These are phyloP conservation scores for Leptopilina clavipes DNA, from an alignment of 1,140 invertebrate species.

Conservation along the genomic window DNA sequence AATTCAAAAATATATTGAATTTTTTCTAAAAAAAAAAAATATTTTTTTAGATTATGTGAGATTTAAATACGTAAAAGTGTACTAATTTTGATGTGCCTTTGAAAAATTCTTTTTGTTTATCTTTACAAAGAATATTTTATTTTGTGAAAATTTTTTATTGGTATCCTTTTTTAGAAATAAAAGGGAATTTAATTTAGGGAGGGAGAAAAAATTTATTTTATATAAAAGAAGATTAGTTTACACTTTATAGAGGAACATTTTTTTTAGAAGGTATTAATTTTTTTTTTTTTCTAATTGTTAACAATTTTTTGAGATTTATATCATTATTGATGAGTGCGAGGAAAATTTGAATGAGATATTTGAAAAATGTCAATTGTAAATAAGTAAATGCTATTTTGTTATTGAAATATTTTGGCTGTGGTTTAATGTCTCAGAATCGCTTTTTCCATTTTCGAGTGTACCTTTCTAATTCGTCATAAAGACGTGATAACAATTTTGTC, in stretches of 20 bases:
- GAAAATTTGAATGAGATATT: not conserved
- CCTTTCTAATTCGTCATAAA: not conserved
- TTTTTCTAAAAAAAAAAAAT: too few species aligned
- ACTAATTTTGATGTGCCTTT: slow-evolving; percentile 24
- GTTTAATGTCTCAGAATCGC: slow-evolving; percentile 9
- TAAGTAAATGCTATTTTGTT: not conserved
- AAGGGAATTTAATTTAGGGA: not conserved
- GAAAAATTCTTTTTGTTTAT: not conserved
- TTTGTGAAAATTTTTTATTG: not conserved
- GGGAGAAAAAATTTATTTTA: not conserved
- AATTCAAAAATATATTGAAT: not conserved
- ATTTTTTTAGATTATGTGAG: not conserved
- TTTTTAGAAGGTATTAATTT: not conserved
- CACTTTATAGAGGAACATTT: too few species aligned
- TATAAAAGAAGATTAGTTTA: too few species aligned
- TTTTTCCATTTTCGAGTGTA: slow-evolving; percentile 19
- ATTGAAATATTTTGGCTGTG: not conserved
- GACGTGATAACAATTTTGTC: not conserved
- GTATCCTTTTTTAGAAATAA: not conserved
- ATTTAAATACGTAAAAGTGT: not conserved
- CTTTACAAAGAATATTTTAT: not conserved
- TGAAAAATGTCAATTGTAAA: not conserved
- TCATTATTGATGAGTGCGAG: too few species aligned
- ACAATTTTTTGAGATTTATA: too few species aligned
- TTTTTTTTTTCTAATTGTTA: not conserved